phyloP scores from a whole-genome alignment of 2,113 vertebrate species.

The Planiliza haematocheilus region DNA sequence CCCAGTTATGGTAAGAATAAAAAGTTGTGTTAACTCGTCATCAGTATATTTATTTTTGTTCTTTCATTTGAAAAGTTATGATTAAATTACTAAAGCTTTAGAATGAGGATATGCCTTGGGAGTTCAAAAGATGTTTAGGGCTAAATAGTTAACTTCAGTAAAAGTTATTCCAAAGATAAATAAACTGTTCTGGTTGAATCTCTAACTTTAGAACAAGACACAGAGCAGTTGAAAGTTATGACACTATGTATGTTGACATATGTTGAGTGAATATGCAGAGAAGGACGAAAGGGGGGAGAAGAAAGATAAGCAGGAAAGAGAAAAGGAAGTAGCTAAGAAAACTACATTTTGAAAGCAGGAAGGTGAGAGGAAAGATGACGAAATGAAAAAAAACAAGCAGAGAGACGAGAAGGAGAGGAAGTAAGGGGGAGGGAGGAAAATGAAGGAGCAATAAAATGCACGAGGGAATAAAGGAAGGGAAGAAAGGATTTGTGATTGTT shows the following conservation, averaged over 20 bases:
- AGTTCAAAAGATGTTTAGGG: too few species aligned
- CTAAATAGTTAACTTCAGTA: neutral
- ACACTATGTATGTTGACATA: too few species aligned
- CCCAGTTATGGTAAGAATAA: neutral
- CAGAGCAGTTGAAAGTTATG: neutral
- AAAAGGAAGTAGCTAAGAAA: neutral
- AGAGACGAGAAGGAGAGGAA: neutral
- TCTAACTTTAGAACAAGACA: neutral
- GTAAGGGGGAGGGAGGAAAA: neutral
- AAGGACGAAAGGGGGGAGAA: neutral
- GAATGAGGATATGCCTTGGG: neutral
- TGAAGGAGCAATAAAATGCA: neutral
- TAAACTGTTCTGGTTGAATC: neutral
- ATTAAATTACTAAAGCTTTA: neutral
- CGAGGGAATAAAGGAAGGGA: neutral
- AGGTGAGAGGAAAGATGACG: neutral
- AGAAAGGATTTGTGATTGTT: conserved; percentile 18
- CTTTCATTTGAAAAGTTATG: neutral
- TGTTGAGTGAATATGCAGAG: too few species aligned
- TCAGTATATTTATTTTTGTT: neutral
- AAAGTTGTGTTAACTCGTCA: conserved; percentile 4
- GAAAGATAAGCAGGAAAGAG: neutral
- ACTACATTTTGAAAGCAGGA: too few species aligned
- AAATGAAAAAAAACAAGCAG: neutral
- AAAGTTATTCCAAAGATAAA: neutral